phyloP scores from a whole-genome alignment of 2,113 vertebrate species.

The Istiophorus platypterus region DNA sequence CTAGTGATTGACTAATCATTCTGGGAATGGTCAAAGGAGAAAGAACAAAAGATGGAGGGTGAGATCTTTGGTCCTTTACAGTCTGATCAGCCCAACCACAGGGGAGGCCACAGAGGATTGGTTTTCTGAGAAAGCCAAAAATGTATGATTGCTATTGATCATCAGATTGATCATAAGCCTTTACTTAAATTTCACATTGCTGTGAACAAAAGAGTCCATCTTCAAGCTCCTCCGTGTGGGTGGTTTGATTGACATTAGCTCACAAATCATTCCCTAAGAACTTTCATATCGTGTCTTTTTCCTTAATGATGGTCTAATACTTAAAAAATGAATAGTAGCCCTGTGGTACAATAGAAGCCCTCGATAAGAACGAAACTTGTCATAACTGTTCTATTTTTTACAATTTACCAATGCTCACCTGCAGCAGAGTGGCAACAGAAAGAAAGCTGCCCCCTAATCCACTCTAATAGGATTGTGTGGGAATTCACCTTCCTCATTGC shows the following conservation, averaged over 20 bases:
- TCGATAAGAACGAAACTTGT: slow-evolving; percentile 62
- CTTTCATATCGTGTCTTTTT: slow-evolving; percentile 30
- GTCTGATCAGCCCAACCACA: slow-evolving; percentile 36
- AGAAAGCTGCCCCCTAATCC: slow-evolving; percentile 83
- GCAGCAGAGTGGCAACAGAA: slow-evolving; percentile 77
- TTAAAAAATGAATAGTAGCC: slow-evolving; percentile 49
- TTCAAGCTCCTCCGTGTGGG: slow-evolving; percentile 17
- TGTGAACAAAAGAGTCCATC: neutral
- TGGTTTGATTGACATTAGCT: slow-evolving; percentile 59
- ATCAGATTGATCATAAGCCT: slow-evolving; percentile 50
- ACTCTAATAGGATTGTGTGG: slow-evolving; percentile 88
- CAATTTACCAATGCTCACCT: slow-evolving; percentile 81
- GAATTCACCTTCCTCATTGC: slow-evolving; percentile 83
- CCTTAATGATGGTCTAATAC: slow-evolving; percentile 45
- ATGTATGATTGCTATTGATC: slow-evolving; percentile 69
- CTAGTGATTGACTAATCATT: slow-evolving; percentile 63
- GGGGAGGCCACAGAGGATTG: slow-evolving; percentile 35
- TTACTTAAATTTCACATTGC: slow-evolving; percentile 49
- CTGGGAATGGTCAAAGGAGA: slow-evolving; percentile 58
- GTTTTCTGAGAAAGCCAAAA: slow-evolving; percentile 43
- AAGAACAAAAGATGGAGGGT: slow-evolving; percentile 24
- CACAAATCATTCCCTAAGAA: slow-evolving; percentile 38
- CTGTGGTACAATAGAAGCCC: slow-evolving; percentile 53
- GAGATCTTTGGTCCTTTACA: slow-evolving; percentile 41
- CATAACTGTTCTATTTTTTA: slow-evolving; percentile 65